Base-by-base conservation (phyloP, 2,113 vertebrate species). In the Hippocampus guttulatus region DNA sequence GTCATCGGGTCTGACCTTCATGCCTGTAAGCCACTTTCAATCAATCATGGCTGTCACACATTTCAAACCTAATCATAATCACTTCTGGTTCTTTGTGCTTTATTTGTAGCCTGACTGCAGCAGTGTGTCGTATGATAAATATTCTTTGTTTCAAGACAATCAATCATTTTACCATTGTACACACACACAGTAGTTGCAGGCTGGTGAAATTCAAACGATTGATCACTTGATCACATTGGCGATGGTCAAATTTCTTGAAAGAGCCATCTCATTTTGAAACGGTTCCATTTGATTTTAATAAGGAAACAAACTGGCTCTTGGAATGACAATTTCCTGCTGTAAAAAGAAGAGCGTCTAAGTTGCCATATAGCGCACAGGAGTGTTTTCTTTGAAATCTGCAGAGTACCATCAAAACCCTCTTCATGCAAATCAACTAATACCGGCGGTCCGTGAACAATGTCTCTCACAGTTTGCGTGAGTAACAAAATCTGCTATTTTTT, bases 1-100 rank as follows among this genome's bases (percentile, higher is more conserved):
- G 82, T 85, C 87, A 82, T 79, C 73, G 63, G 81, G 76, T 79
- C 75, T 90, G 85, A 90, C 88, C 86, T 90, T 89, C 89, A 87
- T 87, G 85, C 83, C 88, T 86, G 79, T 47, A 23, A 80, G 83
- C 70, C 82, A 73, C 78, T 84, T 81, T 83, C 86, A 83, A 89
- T 90, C 86, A 83, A 88, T 90, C 88, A 88, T 52, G 15, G 60
- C 84, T 73, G 78, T 78, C 84, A 75, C 75, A 40, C 82, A 68
- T 73, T 63, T 81, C 80, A 86, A 85, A 30, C 2, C 81, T 84
- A 83, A 89, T 87, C 86, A 82, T 83, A 87, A 85, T 89, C 84
- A 71, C 86, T 89, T 86, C 54, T 79, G 67, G 62, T 78, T 85
- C 80, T 66, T 68, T 45, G 75, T 3, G 25, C 69, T 79, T 70